Evolutionary conservation across 1,140 invertebrate genomes (phyloP).

Genomic region (Eciton burchellii): DNA sequence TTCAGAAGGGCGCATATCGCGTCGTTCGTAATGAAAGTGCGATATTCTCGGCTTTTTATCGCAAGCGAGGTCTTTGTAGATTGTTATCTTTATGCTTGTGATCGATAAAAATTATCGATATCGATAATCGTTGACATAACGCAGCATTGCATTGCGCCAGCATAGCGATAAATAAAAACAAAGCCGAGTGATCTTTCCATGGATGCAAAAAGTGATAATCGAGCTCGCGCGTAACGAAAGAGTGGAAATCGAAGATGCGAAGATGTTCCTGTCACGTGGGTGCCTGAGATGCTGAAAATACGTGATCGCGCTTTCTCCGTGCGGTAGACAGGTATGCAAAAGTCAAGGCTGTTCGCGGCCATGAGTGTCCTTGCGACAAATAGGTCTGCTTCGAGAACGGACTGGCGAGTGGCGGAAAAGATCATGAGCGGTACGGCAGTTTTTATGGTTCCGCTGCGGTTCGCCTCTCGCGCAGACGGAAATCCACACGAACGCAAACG

Average conservation of each 20-base stretch:
- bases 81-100: too few species aligned
- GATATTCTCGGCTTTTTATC: not conserved
- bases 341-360: constrained; percentile 48
- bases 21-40: not conserved
- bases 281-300: constrained; percentile 22
- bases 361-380: constrained; percentile 51
- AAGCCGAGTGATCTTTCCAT: not conserved
- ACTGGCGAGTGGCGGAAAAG: constrained; percentile 27
- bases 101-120: too few species aligned
- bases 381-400: constrained; percentile 40
- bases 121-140: too few species aligned
- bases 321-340: constrained; percentile 34
- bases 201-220: not conserved
- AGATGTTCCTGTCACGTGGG: not conserved
- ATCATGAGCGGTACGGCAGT: constrained; percentile 10
- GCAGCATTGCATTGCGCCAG: not conserved
- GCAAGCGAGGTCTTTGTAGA: too few species aligned
- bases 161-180: not conserved
- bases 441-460: constrained; percentile 38
- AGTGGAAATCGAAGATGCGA: not conserved
- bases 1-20: not conserved
- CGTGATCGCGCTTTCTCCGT: constrained; percentile 34
- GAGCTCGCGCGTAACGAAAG: not conserved
- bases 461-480: constrained; percentile 2
- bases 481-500: constrained; percentile 30